phyloP scores from a whole-genome alignment of 2,797 vertebrate genomes.

The Hippocampus kuda region DNA sequence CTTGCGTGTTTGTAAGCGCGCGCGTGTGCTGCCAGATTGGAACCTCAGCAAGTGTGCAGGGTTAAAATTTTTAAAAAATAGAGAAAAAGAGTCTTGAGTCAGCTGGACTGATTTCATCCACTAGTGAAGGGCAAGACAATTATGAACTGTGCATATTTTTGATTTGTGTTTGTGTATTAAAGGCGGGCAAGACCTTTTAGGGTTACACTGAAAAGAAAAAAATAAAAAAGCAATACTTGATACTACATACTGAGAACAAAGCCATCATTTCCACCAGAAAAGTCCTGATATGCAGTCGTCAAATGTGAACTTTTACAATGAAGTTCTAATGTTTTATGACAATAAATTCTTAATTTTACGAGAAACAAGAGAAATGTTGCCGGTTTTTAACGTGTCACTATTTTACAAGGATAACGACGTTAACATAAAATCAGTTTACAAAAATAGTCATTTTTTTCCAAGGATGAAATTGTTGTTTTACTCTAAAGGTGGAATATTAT shows the following conservation, averaged over 20 bases:
- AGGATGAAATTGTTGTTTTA: not conserved
- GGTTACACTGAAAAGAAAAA: slow-evolving; percentile 3
- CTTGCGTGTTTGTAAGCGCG: slow-evolving; percentile 12
- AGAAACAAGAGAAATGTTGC: not conserved
- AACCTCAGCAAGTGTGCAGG: not conserved
- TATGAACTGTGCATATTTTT: slow-evolving; percentile 55
- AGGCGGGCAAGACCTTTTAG: slow-evolving; percentile 6
- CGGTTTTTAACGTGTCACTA: too few relatives aligned
- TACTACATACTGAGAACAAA: not conserved
- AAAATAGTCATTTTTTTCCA: not conserved
- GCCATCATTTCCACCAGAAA: not conserved
- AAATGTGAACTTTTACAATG: not conserved
- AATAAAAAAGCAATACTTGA: not conserved
- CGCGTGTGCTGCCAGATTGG: not conserved
- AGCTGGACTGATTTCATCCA: slow-evolving; percentile 68
- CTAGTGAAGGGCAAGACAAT: slow-evolving; percentile 39
- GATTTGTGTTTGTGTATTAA: slow-evolving; percentile 31
- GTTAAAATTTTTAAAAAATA: not conserved
- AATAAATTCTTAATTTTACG: not conserved
- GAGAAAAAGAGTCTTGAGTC: slow-evolving; percentile 48
- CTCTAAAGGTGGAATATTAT: not conserved
- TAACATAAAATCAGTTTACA: too few relatives aligned
- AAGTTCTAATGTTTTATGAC: not conserved
- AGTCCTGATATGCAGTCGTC: not conserved
- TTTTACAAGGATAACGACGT: too few relatives aligned